Percentiles rank a stretch among this genome's conserved stretches.
These are phyloP conservation scores for Tubiluchus corallicola DNA, from an alignment of 2,888 invertebrate species.

Conservation along the genomic window DNA sequence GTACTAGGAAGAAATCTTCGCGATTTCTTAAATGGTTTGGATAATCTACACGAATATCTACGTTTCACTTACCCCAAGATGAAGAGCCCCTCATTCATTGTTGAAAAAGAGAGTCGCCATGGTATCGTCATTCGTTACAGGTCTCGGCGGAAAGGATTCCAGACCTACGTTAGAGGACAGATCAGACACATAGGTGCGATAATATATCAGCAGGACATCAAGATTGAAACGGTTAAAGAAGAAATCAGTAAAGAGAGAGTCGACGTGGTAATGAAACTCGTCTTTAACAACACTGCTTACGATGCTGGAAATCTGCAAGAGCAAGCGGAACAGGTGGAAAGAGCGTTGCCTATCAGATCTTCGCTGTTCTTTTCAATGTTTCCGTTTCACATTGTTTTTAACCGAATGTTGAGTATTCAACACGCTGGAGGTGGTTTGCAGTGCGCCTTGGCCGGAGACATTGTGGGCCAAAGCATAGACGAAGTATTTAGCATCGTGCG, in stretches of 20 bases:
- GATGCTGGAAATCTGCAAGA: slow-evolving; percentile 14
- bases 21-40: slow-evolving; percentile 86
- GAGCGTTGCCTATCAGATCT: slow-evolving; percentile 10
- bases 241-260: slow-evolving; percentile 72
- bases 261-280: slow-evolving; percentile 79
- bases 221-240: slow-evolving; percentile 69
- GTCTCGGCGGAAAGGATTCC: slow-evolving; percentile 77
- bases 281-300: slow-evolving; percentile 66
- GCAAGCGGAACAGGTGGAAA: slow-evolving; percentile 11
- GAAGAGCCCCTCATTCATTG: slow-evolving; percentile 85
- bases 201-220: slow-evolving; percentile 80
- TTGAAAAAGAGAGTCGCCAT: slow-evolving; percentile 78
- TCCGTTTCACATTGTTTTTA: slow-evolving; percentile 30
- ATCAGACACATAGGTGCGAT: slow-evolving; percentile 59
- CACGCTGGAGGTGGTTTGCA: slow-evolving; percentile 23
- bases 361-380: slow-evolving; percentile 26
- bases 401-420: slow-evolving; percentile 21
- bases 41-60: slow-evolving; percentile 90
- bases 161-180: slow-evolving; percentile 92
- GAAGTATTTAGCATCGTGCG: slow-evolving; percentile 78
- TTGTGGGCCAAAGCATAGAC: slow-evolving; percentile 58
- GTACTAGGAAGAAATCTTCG: slow-evolving; percentile 81
- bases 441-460: slow-evolving; percentile 22
- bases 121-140: slow-evolving; percentile 35
- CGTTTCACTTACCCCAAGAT: slow-evolving; percentile 81